Base-by-base conservation (phyloP, 2,797 vertebrate genomes). In the Enoplosus armatus region DNA sequence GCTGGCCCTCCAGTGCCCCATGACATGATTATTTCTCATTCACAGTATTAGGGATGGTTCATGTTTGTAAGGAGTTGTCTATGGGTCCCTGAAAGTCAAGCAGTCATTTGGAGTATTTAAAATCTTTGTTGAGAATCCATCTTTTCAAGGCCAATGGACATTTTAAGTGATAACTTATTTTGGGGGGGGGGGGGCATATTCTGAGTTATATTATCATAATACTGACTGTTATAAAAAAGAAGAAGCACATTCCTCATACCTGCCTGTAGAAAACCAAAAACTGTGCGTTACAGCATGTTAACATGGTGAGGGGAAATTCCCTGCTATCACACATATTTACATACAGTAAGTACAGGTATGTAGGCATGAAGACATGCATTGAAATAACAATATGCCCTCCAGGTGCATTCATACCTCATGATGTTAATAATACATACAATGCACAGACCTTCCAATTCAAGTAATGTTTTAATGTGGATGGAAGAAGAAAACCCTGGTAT, bases 251-350 rank as follows among this genome's bases (percentile, higher is more conserved):
- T 22, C 8, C 20, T n/a, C 45, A 48, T 48, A 48, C 18, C 20
- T 33, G 35, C 37, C 35, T 54, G 51, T 11, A 68, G 35, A 55
- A 31, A 55, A 43, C 20, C 35, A 54, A 48, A 22, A 74, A 58
- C 24, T 50, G 14, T 18, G 50, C 43, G 4, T 47, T n/a, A 24
- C n/a, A 37, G 27, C 51, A 65, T 53, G 47, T 37, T 18, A 8
- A 35, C 39, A 41, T 69, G 37, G 37, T 63, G 41, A 37, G 31
- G 22, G 16, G 20, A 62, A 53, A 62, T 53, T 0, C 59, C 8
- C 56, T 47, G 62, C 24, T 37, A 53, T 74, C 22, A 45, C n/a
- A 65, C 24, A 64, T 54, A 47, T 20, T 62, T 58, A 45, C 18
- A 62, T 37, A 62, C 18, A 47, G 12, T 22, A 51, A 31, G 50